Evolutionary conservation across 2,797 vertebrate genomes (phyloP), one percentile per base, ranked within the genome.

Genomic region (Synaphobranchus kaupii): DNA sequence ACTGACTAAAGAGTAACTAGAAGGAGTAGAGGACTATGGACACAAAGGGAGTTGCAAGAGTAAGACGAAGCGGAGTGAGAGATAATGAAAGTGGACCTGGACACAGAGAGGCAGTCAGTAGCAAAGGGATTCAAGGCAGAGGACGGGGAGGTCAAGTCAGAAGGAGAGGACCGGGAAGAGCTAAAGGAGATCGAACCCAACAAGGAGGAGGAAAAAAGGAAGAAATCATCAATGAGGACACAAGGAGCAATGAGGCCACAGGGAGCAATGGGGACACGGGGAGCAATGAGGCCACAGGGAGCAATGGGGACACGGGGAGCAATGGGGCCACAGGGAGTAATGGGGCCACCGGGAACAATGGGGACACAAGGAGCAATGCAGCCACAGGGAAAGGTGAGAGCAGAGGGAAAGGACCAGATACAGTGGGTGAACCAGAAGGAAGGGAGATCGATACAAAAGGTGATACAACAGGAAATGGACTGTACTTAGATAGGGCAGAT

Each of bases 401-500:
- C 15, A 48, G 34, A 71, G 25, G 80, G 44, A 82, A 82, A 44
- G 54, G 7, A 7, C 20, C 4, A 2, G 12, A 6, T 50, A 81
- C 25, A 87, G 54, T 60, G 44, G 47, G 50, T 48, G 25, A 68
- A 68, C 25, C n/a, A 68, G 82, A 56, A 7, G 52, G 34, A 50
- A 73, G 34, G 20, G 84, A 47, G 84, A 10, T 17, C 48, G 48
- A 44, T 66, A 50, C 52, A 13, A 86, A 63, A 76, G 34, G 34
- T 34, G 44, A 25, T 63, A 47, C n/a, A 66, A 68, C 6, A 68
- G 25, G 68, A 73, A 73, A 73, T 73, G 68, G 68, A 34, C 9
- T n/a, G n/a, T 8, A 52, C 82, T 63, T 71, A 52, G 71, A 58
- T 76, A 76, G 66, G 47, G 44, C 20, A 25, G 90, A 91, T 84